Percentiles rank a stretch among this genome's conserved stretches.
Evolutionary conservation across 1,140 invertebrate species (phyloP).

Genomic region (Drosophila melanogaster): DNA sequence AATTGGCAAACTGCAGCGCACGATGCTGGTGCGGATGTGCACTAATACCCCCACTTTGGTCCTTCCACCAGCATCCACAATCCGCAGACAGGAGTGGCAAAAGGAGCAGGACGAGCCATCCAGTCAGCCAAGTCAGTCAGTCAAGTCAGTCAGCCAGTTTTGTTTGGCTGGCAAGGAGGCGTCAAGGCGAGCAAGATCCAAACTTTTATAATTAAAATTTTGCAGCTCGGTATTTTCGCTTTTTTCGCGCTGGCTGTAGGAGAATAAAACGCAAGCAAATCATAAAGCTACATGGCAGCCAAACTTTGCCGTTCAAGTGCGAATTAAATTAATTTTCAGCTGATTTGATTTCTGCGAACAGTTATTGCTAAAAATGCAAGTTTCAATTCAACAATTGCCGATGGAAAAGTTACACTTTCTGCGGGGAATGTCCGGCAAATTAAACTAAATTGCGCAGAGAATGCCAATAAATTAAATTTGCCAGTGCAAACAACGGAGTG

Average conservation of each 20-base stretch:
- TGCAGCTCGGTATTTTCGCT: constrained; percentile 46
- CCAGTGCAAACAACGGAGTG: constrained; percentile 12
- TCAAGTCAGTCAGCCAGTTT: constrained; percentile 25
- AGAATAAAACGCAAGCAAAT: constrained; percentile 51
- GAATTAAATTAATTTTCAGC: constrained; percentile 83
- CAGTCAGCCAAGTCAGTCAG: constrained; percentile 9
- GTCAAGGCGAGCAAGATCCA: constrained; percentile 68
- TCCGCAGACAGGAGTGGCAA: constrained; percentile 2
- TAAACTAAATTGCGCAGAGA: constrained; percentile 28
- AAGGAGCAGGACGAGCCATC: constrained; percentile 7
- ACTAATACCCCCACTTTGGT: constrained; percentile 42
- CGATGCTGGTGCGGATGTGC: constrained; percentile 7
- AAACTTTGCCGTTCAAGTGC: constrained; percentile 68
- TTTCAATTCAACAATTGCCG: constrained; percentile 26
- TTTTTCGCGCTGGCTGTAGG: background rate
- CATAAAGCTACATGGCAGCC: constrained; percentile 70
- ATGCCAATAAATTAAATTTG: constrained; percentile 54
- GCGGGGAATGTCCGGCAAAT: constrained; percentile 20
- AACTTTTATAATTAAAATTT: constrained; percentile 84
- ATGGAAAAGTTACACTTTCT: constrained; percentile 30
- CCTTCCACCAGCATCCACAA: background rate
- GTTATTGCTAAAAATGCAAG: constrained; percentile 53
- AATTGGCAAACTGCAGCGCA: constrained; percentile 66
- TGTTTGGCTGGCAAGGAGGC: constrained; percentile 33
- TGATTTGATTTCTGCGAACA: constrained; percentile 73